Percentiles rank a stretch among this genome's conserved stretches.
Conservation (phyloP, 2,888 invertebrate genomes). For the Acronicta psi region DNA sequence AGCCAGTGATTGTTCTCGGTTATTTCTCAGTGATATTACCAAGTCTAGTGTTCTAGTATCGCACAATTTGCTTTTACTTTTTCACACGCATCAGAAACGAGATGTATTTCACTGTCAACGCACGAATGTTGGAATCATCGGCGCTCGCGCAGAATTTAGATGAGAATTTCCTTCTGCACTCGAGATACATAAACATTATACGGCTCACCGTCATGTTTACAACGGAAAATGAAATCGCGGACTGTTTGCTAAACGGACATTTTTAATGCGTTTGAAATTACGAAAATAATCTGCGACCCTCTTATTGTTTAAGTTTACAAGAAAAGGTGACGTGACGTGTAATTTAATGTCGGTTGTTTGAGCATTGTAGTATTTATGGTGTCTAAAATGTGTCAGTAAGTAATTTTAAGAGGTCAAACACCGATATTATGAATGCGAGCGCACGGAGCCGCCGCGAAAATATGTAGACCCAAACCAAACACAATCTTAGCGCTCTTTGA, state of each 20-base stretch:
- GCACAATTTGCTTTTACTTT: constrained; percentile 77
- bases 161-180: constrained; percentile 84
- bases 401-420: constrained; percentile 80
- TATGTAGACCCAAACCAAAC: constrained; percentile 84
- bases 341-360: constrained; percentile 48
- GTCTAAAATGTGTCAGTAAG: constrained; percentile 74
- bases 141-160: constrained; percentile 84
- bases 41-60: constrained; percentile 37
- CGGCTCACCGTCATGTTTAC: constrained; percentile 82
- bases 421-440: constrained; percentile 84
- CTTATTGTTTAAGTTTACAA: constrained; percentile 51
- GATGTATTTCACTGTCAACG: constrained; percentile 79
- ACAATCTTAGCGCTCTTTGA: constrained; percentile 71
- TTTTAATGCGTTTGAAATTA: constrained; percentile 79
- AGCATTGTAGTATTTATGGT: constrained; percentile 48
- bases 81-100: constrained; percentile 83
- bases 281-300: constrained; percentile 65
- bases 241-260: constrained; percentile 74
- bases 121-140: constrained; percentile 85
- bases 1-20: constrained; percentile 34
- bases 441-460: constrained; percentile 83
- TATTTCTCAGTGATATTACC: constrained; percentile 27
- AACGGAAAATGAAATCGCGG: constrained; percentile 82
- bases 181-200: constrained; percentile 85
- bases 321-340: constrained; percentile 35